Evolutionary conservation across 2,888 invertebrate species (phyloP), one percentile per base, ranked within the genome.

Genomic region (Fissipunctia ypsillon): DNA sequence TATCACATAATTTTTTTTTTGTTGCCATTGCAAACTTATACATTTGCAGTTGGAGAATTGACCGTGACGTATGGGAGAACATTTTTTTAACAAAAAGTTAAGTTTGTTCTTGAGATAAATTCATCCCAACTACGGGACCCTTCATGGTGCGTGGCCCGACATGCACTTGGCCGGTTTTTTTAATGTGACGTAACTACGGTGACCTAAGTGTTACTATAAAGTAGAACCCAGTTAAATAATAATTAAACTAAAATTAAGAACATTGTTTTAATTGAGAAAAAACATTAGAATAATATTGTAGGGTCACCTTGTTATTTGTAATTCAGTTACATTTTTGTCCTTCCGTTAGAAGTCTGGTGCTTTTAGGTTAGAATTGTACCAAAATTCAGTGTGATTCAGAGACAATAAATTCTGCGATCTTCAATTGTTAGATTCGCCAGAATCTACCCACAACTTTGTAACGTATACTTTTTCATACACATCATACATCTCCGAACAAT

Each of bases 401-500:
- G 63, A 57, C 19, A 63, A 63, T 19, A 71, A 48, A 71, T 56
- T 52, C 56, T 65, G 31, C 19, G 41, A 68, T 67, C 28, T 68
- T 50, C 68, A 61, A 72, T 75, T 73, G 57, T 76, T 73, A 80
- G 77, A 81, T 81, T 69, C 60, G 7, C 50, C 64, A 63, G 83
- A 84, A 84, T 77, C 84, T 74, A 71, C 84, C 80, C 79, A 83
- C 86, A 81, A 90, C 91, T 88, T 85, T 89, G 90, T 90, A 87
- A 81, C 74, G 85, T 87, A 88, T 87, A 89, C 81, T 87, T 87
- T 88, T 88, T 87, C 87, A 86, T 85, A 83, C 86, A 87, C 86
- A 86, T 90, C 93, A 88, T 92, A 89, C 91, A 89, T 90, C 90
- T 88, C 80, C 86, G 93, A 94, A 95, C 95, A 95, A 95, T 95